phyloP scores from a whole-genome alignment of 1,140 invertebrate genomes.

The Zaprionus kolodkinae region DNA sequence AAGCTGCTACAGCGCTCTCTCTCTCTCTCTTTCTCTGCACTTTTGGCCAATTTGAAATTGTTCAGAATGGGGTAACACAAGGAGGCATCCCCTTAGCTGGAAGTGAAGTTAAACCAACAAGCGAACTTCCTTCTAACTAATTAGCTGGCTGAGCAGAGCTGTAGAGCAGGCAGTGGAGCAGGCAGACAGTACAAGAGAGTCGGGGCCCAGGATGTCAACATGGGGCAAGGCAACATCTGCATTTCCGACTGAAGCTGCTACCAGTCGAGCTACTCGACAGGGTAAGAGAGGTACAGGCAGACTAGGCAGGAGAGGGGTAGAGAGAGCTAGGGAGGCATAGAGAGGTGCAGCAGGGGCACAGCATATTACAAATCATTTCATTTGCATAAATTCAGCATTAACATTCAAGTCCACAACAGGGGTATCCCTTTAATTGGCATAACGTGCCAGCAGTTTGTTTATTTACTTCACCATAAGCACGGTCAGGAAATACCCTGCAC shows the following conservation, averaged over 20 bases:
- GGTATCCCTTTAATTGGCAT: conserved; percentile 43
- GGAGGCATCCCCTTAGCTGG: neutral
- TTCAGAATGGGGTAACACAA: conserved; percentile 41
- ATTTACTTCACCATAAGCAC: conserved; percentile 30
- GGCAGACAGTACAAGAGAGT: neutral
- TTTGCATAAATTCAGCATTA: conserved; percentile 61
- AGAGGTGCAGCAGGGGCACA: neutral
- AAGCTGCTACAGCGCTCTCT: neutral
- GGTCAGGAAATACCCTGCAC: neutral
- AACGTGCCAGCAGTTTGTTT: conserved; percentile 44
- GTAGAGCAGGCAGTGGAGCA: no score
- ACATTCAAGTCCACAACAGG: conserved; percentile 28
- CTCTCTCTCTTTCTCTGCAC: neutral
- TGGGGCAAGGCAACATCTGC: conserved; percentile 44
- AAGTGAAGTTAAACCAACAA: conserved; percentile 47
- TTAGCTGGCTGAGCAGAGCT: conserved; percentile 32
- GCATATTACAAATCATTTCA: conserved; percentile 60
- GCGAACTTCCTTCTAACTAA: conserved; percentile 56
- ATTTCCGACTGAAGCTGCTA: conserved; percentile 25
- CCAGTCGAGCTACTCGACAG: neutral
- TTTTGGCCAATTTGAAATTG: conserved; percentile 46
- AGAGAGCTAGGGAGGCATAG: neutral
- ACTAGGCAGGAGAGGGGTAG: neutral
- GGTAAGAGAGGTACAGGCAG: neutral
- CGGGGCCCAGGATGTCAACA: conserved; percentile 42